Evolutionary conservation across 1,140 invertebrate genomes (phyloP), one percentile per base, ranked within the genome.

Genomic region (Mesaphorura yosii): DNA sequence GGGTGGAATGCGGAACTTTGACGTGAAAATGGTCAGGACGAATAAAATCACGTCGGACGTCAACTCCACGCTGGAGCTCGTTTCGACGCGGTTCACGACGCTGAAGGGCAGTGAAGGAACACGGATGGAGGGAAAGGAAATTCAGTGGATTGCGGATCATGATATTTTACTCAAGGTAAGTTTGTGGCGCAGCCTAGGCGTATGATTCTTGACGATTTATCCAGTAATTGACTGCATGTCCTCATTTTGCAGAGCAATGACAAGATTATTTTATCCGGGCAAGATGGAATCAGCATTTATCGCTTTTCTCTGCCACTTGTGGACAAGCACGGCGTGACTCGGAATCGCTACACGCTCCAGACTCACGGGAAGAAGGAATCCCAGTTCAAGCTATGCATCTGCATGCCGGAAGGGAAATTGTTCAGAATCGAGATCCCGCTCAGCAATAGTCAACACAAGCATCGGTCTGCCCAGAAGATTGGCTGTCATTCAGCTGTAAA

Each of bases 301-400:
- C 74, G 83, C 0, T 76, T 81, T 57, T 78, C 77, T 52, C 74
- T 89, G 40, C 84, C 84, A 0, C 75, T 85, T 27, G 80, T 73
- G 1, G 64, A 73, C 5, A 72, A 76, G 1, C 66, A 73, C 1
- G 2, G 69, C 72, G 41, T 62, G 5, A 64, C 51, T 64, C 66
- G 48, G 23, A 64, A 59, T 27, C 52, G 34, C 10, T 49, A 73
- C 68, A 59, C 58, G 0, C 52, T 49, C 47, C 44, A 49, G 64
- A 73, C 51, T 65, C 68, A 59, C 63, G 70, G 56, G 29, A 56
- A 60, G 40, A 52, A 52, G 15, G 51, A 58, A 22, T 47, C 64
- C 2, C 84, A 88, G 64, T 90, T 81, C 64, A 89, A 89, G 71
- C 72, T 91, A 2, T 91, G 86, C 56, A 78, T 89, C 1, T 90